Evolutionary conservation across 2,113 vertebrate genomes (phyloP).

Genomic region (Corvus moneduloides): DNA sequence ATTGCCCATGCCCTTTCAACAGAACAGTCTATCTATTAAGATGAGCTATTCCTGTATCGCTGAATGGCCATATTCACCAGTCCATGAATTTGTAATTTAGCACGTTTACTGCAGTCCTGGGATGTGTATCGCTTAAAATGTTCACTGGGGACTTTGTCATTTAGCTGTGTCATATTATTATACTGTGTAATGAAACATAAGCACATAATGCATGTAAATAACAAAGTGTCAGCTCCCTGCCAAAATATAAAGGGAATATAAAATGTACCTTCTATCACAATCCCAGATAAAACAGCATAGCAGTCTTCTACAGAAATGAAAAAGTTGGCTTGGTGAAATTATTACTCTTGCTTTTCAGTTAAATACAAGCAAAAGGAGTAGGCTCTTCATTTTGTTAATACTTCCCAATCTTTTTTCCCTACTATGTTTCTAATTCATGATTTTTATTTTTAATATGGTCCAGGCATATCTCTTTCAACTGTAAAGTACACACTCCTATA

Average conservation of each 20-base stretch:
- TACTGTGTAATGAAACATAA: conserved; percentile 55
- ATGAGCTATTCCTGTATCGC: background rate
- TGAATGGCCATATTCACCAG: background rate
- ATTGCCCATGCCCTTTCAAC: background rate
- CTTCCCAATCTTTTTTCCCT: background rate
- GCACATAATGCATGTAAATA: conserved; percentile 47
- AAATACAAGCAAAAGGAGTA: background rate
- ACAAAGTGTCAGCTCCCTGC: conserved; percentile 24
- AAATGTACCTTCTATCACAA: background rate
- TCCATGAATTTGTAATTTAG: conserved; percentile 35
- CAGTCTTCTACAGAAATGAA: background rate
- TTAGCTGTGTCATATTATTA: conserved; percentile 47
- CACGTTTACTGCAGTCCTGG: background rate
- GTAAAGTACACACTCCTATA: background rate
- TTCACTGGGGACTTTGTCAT: conserved; percentile 39
- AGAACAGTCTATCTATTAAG: background rate
- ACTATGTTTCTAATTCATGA: background rate
- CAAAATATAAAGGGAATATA: conserved; percentile 31
- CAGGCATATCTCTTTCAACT: background rate
- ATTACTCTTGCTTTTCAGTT: background rate
- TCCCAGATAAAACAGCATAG: conserved; percentile 4
- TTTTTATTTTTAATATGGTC: background rate
- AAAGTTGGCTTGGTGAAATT: background rate
- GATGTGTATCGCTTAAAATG: background rate
- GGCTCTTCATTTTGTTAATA: background rate